Evolutionary conservation across 2,113 vertebrate genomes (phyloP).

Genomic region (Lasiurus cinereus): DNA sequence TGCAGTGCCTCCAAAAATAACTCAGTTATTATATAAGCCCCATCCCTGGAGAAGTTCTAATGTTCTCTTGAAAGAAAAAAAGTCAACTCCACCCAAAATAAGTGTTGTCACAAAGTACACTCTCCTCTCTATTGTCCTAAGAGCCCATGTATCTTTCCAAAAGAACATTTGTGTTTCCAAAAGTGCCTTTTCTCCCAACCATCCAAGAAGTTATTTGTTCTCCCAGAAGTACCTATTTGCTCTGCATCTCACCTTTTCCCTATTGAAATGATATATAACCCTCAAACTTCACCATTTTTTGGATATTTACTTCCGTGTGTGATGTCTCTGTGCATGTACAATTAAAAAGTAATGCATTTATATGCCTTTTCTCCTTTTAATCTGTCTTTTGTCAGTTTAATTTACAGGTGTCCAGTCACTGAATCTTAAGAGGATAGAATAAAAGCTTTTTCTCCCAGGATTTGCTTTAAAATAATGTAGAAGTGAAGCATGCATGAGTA

Average conservation of each 20-base stretch:
- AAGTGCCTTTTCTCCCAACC: neutral
- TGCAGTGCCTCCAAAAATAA: neutral
- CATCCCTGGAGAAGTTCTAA: neutral
- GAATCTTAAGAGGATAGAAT: neutral
- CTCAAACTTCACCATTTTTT: neutral
- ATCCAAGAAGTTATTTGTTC: neutral
- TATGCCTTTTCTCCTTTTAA: neutral
- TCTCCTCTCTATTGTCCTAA: neutral
- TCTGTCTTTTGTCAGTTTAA: neutral
- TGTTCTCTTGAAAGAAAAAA: neutral
- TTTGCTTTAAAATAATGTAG: slow-evolving; percentile 26
- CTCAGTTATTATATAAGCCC: neutral
- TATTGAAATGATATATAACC: neutral
- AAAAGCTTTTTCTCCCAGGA: neutral
- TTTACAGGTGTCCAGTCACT: neutral
- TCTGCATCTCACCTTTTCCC: neutral
- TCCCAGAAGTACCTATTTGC: neutral
- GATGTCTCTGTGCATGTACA: neutral
- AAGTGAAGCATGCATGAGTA: neutral
- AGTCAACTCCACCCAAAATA: neutral
- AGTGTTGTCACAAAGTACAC: neutral
- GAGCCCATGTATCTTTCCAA: neutral
- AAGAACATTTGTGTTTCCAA: neutral
- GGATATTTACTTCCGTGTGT: neutral
- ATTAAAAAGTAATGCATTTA: neutral